A percentile compares a stretch with the other conserved stretches of the same genome.
Evolutionary conservation across 2,797 vertebrate species (phyloP).

Genomic region (Tragelaphus oryx): DNA sequence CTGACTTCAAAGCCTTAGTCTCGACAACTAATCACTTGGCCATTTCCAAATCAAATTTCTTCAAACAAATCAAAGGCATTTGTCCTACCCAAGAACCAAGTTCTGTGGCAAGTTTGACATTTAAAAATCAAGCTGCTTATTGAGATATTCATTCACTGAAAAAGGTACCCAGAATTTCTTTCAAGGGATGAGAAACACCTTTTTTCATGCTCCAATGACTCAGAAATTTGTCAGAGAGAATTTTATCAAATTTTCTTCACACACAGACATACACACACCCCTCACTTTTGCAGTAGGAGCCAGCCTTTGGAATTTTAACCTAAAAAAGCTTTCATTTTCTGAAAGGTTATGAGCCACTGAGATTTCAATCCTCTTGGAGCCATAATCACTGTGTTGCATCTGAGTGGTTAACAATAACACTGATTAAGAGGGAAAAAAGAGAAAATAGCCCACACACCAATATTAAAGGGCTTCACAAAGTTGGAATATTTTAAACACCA

Average conservation of each 20-base stretch:
- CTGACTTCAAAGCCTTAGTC: slow-evolving; percentile 67
- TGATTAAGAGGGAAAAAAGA: slow-evolving; percentile 20
- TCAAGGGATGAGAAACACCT: slow-evolving; percentile 48
- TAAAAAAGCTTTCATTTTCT: slow-evolving; percentile 47
- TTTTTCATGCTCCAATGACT: slow-evolving; percentile 59
- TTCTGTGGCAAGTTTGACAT: slow-evolving; percentile 66
- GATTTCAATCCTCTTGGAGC: neutral
- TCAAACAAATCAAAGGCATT: slow-evolving; percentile 75
- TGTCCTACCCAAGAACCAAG: slow-evolving; percentile 63
- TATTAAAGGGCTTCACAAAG: slow-evolving; percentile 8
- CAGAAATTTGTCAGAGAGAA: slow-evolving; percentile 57
- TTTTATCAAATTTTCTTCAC: slow-evolving; percentile 63
- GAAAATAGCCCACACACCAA: neutral
- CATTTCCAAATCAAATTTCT: slow-evolving; percentile 77
- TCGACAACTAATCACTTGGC: slow-evolving; percentile 68
- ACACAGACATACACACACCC: neutral
- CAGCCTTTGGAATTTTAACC: slow-evolving; percentile 46
- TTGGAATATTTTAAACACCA: slow-evolving; percentile 23
- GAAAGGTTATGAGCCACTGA: slow-evolving; percentile 36
- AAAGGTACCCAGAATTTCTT: slow-evolving; percentile 58
- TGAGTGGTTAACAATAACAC: slow-evolving; percentile 41
- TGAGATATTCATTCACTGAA: slow-evolving; percentile 61
- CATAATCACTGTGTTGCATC: slow-evolving; percentile 14
- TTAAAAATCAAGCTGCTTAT: slow-evolving; percentile 70
- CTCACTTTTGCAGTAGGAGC: slow-evolving; percentile 35